Base-by-base conservation (phyloP, 1,140 invertebrate species). In the Drosophila nannoptera region DNA sequence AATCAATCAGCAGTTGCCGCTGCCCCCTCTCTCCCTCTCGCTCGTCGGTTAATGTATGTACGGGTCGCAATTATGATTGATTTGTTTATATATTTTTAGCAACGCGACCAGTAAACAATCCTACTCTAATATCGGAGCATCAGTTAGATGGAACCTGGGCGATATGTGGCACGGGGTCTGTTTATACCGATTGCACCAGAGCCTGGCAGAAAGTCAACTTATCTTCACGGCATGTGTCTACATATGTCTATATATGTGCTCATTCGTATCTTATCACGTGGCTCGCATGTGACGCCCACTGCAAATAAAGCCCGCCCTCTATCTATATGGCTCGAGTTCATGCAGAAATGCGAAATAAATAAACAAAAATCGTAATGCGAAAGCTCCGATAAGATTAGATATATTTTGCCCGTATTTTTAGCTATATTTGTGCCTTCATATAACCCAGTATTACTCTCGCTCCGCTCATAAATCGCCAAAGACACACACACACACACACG, bases 1-100 rank as follows among this genome's bases (percentile, higher is more conserved):
- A 84, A 82, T 82, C 80, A 75, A 73, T 78, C 78, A 73, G 40
- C 71, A 22, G 22, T 22, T 33, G 60, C 11, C 9, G n/a, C 12
- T 56, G 58, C 52, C 53, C 56, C 7, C 62, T 9, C 16, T 12
- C 49, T 4, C 8, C 4, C 35, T 1, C 8, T 36, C 8, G n/a
- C 8, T n/a, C 42, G 48, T 16, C 22, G 22, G 22, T 22, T 54
- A 31, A 52, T 43, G 29, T 58, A 54, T 38, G 33, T 40, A 29
- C 16, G 36, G 7, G 36, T 11, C 53, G 38, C 40, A 46, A 29
- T 12, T 40, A 70, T 70, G 68, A 70, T 70, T 53, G 68, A 70
- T 70, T 66, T 66, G 62, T 52, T 58, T 65, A 48, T 59, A 52
- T 53, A 70, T 66, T 66, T 59, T 48, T 65, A 53, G 68, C 16